Base-by-base conservation (phyloP, 2,888 invertebrate genomes). In the Epistrophella euchroma region DNA sequence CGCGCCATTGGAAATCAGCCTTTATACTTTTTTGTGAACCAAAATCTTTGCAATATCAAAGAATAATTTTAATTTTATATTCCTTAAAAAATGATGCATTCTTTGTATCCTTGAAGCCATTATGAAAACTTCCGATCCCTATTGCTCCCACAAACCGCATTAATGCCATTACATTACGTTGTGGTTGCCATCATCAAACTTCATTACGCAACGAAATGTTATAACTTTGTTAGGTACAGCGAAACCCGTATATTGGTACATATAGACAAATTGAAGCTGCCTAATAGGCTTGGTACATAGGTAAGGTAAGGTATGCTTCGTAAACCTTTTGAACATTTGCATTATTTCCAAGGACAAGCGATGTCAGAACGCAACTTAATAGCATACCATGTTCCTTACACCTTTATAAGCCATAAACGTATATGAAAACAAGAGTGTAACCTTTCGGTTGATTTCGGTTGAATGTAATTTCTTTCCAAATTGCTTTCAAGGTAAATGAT, bases 401-500 rank as follows among this genome's bases (percentile, higher is more conserved):
- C 80, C 60, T 60, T 35, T 32, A 25, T 52, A 22, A 58, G 40
- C 19, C 35, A 50, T 52, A 52, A 52, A 82, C 64, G 77, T 78
- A 64, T 71, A 74, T 50, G 68, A 58, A 50, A 74, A 74, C 60
- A 60, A 82, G 43, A 56, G 71, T 56, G 71, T 86, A 86, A 77
- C 86, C 77, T 73, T 85, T 86, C 66, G 82, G 86, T 73, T 81
- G 71, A 86, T 81, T 86, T 86, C 58, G 77, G 86, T 70, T 86
- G 82, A 78, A 86, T 86, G 82, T 86, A 86, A 86, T 86, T 86
- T 86, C 86, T 86, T 86, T 86, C 56, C 56, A 82, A 86, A 86
- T 86, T 82, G 86, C 86, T 86, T 86, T 82, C 82, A 86, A 86
- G 86, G 86, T 86, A 86, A 86, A 86, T 86, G 86, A 86, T 86